Evolutionary conservation across 2,888 invertebrate species (phyloP), one percentile per base, ranked within the genome.

Genomic region (Limnephilus rhombicus): DNA sequence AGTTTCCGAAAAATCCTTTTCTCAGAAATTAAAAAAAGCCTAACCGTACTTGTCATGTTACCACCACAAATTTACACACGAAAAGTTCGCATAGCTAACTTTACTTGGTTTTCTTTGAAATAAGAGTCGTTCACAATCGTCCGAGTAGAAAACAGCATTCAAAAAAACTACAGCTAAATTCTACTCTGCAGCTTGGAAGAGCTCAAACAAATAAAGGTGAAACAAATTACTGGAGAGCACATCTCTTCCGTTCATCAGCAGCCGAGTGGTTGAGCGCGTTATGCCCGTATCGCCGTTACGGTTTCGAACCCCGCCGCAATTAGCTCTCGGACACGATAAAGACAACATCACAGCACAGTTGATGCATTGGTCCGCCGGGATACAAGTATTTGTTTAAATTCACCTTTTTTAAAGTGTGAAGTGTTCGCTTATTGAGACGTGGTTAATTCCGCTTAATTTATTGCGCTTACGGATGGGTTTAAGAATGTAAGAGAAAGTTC

Each of bases 151-250:
- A 53, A 53, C 15, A 53, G 4, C 53, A 15, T 18, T 53, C 15
- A 7, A 53, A 49, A 53, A 53, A 7, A 53, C 53, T 18, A 2
- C 13, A 18, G 18, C 18, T 68, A 5, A 68, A 68, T 92, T n/a
- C 92, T 89, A 53, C 49, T 90, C 93, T 91, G 92, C 37, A 29
- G 34, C 41, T 41, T 31, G 90, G 89, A 91, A 92, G 80, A 92
- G 90, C 90, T 90, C 93, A 93, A 93, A 93, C 93, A 93, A 93
- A 93, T 93, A 93, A 92, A 93, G 92, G 92, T 92, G 93, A 93
- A 93, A 93, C 93, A 93, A 93, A 93, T 93, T 93, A 92, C 90
- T 89, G 89, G 81, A 85, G 92, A 93, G 90, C 91, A 91, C 87
- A 92, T 92, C 92, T 91, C 90, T 85, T 85, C 90, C 91, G 93